phyloP scores from a whole-genome alignment of 2,797 vertebrate genomes.

The Antennarius maculatus region DNA sequence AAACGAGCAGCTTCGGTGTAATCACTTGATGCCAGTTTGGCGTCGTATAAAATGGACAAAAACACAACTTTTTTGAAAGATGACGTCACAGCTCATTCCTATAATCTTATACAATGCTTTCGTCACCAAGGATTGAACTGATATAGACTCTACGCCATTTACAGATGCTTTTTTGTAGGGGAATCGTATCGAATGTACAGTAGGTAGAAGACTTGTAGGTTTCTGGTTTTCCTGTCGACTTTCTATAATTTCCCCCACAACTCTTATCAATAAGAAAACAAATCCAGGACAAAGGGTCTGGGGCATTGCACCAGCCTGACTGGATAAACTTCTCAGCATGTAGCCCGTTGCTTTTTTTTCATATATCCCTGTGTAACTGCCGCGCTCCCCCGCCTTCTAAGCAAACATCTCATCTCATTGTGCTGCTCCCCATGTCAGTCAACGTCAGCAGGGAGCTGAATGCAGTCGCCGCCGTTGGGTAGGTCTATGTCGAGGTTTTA shows the following conservation, averaged over 20 bases:
- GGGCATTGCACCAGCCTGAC: constrained; percentile 28
- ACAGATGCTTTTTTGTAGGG: no score
- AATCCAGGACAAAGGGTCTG: constrained; percentile 46
- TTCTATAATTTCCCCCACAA: not conserved
- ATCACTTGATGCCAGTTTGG: no score
- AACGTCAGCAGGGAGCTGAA: constrained; percentile 20
- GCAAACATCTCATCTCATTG: constrained; percentile 45
- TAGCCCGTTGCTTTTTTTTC: not conserved
- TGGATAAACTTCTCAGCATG: constrained; percentile 23
- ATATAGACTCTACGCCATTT: no score
- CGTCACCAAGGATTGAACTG: no score
- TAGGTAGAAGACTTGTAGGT: no score
- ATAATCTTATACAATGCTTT: no score
- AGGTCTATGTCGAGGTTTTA: constrained; percentile 55
- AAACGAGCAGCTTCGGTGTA: no score
- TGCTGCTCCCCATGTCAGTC: constrained; percentile 38
- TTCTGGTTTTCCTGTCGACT: no score
- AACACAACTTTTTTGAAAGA: no score
- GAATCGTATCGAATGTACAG: no score
- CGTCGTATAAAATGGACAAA: no score
- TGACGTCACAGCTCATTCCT: no score
- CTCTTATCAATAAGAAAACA: constrained; percentile 62
- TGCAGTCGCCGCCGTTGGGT: not conserved
- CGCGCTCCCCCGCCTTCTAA: constrained; percentile 44
- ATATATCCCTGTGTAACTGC: not conserved